Conservation (phyloP, 1,140 invertebrate species). For the Leucophenga varia region DNA sequence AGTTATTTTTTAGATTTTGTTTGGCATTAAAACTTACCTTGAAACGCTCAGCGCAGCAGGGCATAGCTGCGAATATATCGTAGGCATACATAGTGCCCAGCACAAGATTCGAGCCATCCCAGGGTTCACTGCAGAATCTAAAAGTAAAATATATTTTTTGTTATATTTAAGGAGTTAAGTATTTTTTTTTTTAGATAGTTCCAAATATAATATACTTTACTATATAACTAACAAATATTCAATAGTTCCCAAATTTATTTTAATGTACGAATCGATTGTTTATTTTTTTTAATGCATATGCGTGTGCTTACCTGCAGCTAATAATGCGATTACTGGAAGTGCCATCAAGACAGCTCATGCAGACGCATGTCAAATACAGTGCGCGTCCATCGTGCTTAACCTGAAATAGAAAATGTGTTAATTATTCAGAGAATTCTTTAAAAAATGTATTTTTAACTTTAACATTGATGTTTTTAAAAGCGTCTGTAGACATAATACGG, state of each 20-base stretch:
- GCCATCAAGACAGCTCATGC: slow-evolving; percentile 88
- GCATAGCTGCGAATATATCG: slow-evolving; percentile 95
- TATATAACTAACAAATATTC: too few species aligned
- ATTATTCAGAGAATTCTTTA: too few species aligned
- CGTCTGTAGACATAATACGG: too few species aligned
- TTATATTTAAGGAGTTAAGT: too few species aligned
- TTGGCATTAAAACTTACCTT: slow-evolving; percentile 66
- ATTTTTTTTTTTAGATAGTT: too few species aligned
- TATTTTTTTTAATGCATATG: too few species aligned
- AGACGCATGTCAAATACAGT: slow-evolving; percentile 90
- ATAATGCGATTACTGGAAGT: slow-evolving; percentile 72
- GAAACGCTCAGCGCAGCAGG: slow-evolving; percentile 89
- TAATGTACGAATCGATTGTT: too few species aligned
- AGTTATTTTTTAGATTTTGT: background rate
- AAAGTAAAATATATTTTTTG: slow-evolving; percentile 1
- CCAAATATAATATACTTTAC: too few species aligned
- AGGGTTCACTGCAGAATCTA: slow-evolving; percentile 78
- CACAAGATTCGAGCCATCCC: slow-evolving; percentile 91
- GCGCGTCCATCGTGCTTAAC: slow-evolving; percentile 84
- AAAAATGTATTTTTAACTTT: too few species aligned
- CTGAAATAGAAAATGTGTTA: slow-evolving; percentile 61
- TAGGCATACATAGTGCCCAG: slow-evolving; percentile 97
- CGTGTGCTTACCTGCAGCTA: slow-evolving; percentile 64
- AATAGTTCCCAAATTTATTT: too few species aligned
- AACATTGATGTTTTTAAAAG: too few species aligned